Base-by-base conservation (phyloP, 1,140 invertebrate species). In the Heliconius congener region DNA sequence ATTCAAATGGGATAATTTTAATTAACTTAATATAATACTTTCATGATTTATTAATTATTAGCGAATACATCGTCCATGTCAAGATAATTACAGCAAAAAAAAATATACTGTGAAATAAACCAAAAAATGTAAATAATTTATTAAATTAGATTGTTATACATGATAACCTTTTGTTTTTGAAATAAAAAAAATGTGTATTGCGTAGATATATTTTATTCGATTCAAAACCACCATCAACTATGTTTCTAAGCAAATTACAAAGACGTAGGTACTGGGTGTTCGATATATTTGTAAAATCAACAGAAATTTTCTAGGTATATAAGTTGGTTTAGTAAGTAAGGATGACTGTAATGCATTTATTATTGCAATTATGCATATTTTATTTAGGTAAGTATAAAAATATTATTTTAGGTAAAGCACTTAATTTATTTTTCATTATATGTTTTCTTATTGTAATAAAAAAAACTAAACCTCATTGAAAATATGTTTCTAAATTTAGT, bases 1-100 rank as follows among this genome's bases (percentile, higher is more conserved):
- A 66, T 66, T 66, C 60, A 30, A 66, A 3, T 66, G 30, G 9
- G 9, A 27, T 66, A 66, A 66, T 66, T 16, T 66, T 66, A 66
- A 66, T 66, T 66, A 66, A 66, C 27, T 66, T 66, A 66, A 66
- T 66, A 66, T 66, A 66, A 66, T 66, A 66, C 5, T 66, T 66
- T 66, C 50, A 66, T 66, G 60, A 66, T 66, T 66, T 66, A 66
- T 66, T 27, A n/a, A 66, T 30, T 27, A 30, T 27, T 27, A 66
- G 11, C 27, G 23, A 27, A 16, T 4, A 66, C 11, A 4, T 66
- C 27, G 60, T 27, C 8, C 23, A 30, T 66, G 60, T 66, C 60
- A 60, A 23, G 19, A 27, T 60, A 60, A 60, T 60, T 23, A 60
- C 2, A 66, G 27, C 30, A 30, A 66, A 66, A 66, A 34, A 46